A percentile compares a stretch with the other conserved stretches of the same genome.
Evolutionary conservation across 1,140 invertebrate genomes (phyloP).

Genomic region (Pomacea maculata): DNA sequence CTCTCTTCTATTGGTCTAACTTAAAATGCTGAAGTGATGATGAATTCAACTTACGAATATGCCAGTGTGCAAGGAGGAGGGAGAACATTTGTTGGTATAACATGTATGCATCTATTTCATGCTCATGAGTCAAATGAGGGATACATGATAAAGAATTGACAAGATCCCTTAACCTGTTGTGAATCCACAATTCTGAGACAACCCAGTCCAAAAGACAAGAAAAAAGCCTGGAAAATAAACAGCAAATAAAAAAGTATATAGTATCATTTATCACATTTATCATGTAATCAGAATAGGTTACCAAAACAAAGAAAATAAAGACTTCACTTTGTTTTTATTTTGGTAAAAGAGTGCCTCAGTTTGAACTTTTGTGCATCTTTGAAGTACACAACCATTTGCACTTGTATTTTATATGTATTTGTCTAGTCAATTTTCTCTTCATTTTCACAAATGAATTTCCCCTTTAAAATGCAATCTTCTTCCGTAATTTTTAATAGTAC

Average conservation of each 20-base stretch:
- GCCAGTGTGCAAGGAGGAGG: too few relatives aligned
- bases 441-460: background rate
- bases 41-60: background rate
- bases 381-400: too few relatives aligned
- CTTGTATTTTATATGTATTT: background rate
- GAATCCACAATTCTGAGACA: constrained; percentile 70
- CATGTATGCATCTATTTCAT: background rate
- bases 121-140: background rate
- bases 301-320: background rate
- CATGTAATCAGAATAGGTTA: background rate
- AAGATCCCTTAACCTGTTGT: constrained; percentile 36
- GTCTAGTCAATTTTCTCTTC: background rate
- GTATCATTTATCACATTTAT: background rate
- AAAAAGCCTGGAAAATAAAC: constrained; percentile 73
- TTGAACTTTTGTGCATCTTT: background rate
- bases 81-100: too few relatives aligned
- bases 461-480: too few relatives aligned
- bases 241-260: constrained; percentile 5
- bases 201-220: constrained; percentile 78
- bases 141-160: background rate
- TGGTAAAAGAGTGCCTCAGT: background rate
- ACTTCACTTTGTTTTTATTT: background rate
- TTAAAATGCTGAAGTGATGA: background rate
- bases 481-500: too few relatives aligned
- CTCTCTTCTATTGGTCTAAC: background rate